Evolutionary conservation across 2,888 invertebrate species (phyloP), one percentile per base, ranked within the genome.

Genomic region (Trileptium ribeirensis): DNA sequence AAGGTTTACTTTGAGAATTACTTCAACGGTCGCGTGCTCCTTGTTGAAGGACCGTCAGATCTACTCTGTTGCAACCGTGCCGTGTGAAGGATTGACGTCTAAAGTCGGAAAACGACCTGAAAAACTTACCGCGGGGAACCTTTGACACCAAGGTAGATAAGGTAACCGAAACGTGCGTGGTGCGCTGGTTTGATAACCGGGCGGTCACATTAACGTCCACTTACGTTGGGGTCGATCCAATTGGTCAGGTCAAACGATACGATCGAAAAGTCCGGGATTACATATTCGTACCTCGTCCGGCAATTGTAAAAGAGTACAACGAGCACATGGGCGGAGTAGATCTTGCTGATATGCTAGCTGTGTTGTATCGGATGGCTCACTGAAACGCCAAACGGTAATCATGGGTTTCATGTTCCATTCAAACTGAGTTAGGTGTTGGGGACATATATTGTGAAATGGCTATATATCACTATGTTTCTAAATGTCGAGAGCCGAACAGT

Each of bases 1-100:
- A 83, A 84, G 79, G 34, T 84, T 15, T 84, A 79, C 74, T 70
- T 79, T 78, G 83, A 84, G 79, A 84, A 84, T 70, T 83, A 80
- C 80, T 84, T 85, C 75, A 82, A 79, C 33, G 82, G 81, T 19
- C 74, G 78, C 67, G 36, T 34, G 79, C 75, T 85, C 33, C 31
- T 84, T 33, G 78, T 78, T 36, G 36, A 8, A n/a, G 24, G 24
- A 51, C 36, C 15, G 70, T 19, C 8, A 31, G 36, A 70, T 15
- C 36, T 8, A 33, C 8, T 8, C n/a, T n/a, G 36, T 19, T 70
- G 33, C 31, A 70, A 33, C 19, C 70, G 15, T 15, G n/a, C 36
- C 8, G 51, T 15, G 8, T 51, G 24, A 51, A 51, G 8, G 51
- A 24, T 15, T 70, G 70, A 15, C 70, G 8, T 8, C 70, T 70